Evolutionary conservation across 2,888 invertebrate genomes (phyloP).

Genomic region (Pinctada fucata): DNA sequence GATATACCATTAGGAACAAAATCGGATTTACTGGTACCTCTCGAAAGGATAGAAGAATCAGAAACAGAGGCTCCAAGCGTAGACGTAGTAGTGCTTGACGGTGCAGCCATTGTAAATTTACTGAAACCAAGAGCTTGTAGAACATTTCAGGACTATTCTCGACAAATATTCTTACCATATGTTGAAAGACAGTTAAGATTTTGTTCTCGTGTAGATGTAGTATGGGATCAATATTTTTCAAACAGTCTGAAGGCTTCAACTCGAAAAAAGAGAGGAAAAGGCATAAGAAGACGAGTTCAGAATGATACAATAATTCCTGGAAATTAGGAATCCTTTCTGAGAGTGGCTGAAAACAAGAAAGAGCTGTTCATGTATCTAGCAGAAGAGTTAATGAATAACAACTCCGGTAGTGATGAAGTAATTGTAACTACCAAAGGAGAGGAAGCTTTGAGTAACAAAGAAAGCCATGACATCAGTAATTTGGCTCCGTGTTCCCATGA

Average conservation of each 20-base stretch:
- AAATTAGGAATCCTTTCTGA: conserved; percentile 37
- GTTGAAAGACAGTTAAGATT: too few species aligned
- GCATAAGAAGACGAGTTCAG: too few species aligned
- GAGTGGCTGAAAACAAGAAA: conserved; percentile 43
- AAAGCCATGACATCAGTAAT: background rate
- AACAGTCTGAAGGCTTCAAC: too few species aligned
- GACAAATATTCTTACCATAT: too few species aligned
- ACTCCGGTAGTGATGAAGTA: background rate
- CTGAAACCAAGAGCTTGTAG: conserved; percentile 23
- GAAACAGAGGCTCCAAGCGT: conserved; percentile 7
- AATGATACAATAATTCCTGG: too few species aligned
- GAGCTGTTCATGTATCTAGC: conserved; percentile 42
- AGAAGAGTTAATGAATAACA: background rate
- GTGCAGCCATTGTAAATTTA: conserved; percentile 45
- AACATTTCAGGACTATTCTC: too few species aligned
- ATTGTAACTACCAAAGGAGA: conserved; percentile 6
- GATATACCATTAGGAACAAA: background rate
- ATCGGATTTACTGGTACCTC: background rate
- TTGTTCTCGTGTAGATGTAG: too few species aligned
- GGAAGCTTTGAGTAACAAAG: background rate
- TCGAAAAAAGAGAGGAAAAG: too few species aligned
- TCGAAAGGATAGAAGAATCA: background rate
- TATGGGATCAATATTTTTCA: too few species aligned
- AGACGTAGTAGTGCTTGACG: conserved; percentile 39
- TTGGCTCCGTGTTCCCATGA: conserved; percentile 28